These are phyloP conservation scores for Chaunax sp. DNA, from an alignment of 2,797 vertebrate genomes.

Conservation along the genomic window DNA sequence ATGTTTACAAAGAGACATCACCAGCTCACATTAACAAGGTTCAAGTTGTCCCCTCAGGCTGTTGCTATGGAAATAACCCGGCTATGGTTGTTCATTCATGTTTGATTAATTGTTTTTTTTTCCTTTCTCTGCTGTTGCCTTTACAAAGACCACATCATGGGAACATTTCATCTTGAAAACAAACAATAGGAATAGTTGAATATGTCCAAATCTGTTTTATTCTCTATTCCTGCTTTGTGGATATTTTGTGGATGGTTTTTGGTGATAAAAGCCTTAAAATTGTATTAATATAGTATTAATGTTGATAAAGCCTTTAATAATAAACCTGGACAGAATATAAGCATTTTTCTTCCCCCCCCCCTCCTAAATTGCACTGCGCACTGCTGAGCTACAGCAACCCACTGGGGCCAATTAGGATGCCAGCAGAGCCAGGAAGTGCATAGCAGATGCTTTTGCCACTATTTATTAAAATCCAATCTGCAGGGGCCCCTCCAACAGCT, in stretches of 20 bases:
- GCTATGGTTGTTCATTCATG: conserved; percentile 86
- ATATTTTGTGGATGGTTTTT: conserved; percentile 37
- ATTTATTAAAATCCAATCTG: conserved; percentile 86
- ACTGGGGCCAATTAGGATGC: conserved; percentile 85
- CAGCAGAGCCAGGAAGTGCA: conserved; percentile 79
- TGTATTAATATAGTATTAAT: conserved; percentile 32
- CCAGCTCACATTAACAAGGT: conserved; percentile 85
- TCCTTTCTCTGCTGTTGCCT: conserved; percentile 79
- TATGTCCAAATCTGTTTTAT: conserved; percentile 49
- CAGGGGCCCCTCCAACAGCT: conserved; percentile 79
- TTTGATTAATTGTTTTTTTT: conserved; percentile 90
- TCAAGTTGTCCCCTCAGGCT: conserved; percentile 85
- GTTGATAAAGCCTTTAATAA: conserved; percentile 48
- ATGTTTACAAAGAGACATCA: conserved; percentile 87
- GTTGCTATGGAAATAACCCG: conserved; percentile 89
- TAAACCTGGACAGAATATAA: conserved; percentile 68
- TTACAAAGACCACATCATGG: conserved; percentile 79
- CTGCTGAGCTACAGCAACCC: conserved; percentile 76
- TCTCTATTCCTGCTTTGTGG: conserved; percentile 45
- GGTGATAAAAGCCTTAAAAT: conserved; percentile 45
- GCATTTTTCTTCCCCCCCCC: conserved; percentile 51
- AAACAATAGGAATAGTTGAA: conserved; percentile 63
- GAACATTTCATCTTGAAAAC: conserved; percentile 74
- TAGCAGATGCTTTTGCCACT: conserved; percentile 84
- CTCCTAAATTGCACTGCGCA: conserved; percentile 68